Evolutionary conservation across 1,140 invertebrate species (phyloP).

Genomic region (Oedothorax gibbosus): DNA sequence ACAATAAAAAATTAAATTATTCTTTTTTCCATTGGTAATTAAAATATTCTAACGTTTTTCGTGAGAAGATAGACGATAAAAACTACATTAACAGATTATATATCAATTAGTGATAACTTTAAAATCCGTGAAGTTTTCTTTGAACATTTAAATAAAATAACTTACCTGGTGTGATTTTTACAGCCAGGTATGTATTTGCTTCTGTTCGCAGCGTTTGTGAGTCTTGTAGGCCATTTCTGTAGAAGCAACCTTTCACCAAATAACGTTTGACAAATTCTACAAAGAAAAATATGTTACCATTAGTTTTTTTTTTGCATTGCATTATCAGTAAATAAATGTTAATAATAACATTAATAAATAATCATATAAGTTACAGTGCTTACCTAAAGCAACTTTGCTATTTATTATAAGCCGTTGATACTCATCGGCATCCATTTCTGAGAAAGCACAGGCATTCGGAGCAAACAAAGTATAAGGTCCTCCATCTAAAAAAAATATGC

Average conservation of each 20-base stretch:
- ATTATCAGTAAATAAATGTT: not conserved
- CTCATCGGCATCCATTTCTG: conserved; percentile 30
- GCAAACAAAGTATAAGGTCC: conserved; percentile 43
- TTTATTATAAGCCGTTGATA: conserved; percentile 39
- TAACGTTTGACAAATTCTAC: conserved; percentile 46
- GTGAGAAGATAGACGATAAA: too few relatives aligned
- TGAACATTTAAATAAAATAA: too few relatives aligned
- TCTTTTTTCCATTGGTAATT: too few relatives aligned
- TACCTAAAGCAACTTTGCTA: conserved; percentile 28
- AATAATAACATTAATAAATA: not conserved
- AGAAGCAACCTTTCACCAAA: conserved; percentile 41
- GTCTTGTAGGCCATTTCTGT: conserved; percentile 44
- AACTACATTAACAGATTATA: too few relatives aligned
- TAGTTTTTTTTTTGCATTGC: not conserved
- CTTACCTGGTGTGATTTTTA: conserved; percentile 40
- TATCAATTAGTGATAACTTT: too few relatives aligned
- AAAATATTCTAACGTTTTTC: too few relatives aligned
- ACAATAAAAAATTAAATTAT: too few relatives aligned
- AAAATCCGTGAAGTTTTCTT: too few relatives aligned
- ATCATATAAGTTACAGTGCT: not conserved
- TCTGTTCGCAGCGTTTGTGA: conserved; percentile 1
- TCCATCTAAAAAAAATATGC: conserved; percentile 16
- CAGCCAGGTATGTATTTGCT: conserved; percentile 20
- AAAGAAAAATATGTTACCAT: not conserved
- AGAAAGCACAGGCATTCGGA: conserved; percentile 30